Base-by-base conservation (phyloP, 2,888 invertebrate genomes). In the Brachynemurus nebulosus region DNA sequence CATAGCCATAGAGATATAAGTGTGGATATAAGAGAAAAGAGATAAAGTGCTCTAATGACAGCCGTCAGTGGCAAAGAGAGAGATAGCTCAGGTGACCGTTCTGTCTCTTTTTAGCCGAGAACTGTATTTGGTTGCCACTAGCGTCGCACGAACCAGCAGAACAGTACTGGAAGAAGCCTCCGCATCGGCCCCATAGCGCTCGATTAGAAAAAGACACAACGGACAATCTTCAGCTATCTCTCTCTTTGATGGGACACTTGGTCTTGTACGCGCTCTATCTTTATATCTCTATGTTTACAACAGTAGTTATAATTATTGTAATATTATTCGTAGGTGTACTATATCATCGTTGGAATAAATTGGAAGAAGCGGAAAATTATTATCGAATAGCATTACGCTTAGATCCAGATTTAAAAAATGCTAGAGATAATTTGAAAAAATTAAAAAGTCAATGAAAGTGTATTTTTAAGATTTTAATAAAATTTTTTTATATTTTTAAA, bases 301-400 rank as follows among this genome's bases (percentile, higher is more conserved):
- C 12, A 11, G 4, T 12, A 36, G 17, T 25, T 40, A 23, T 41
- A 33, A 18, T 37, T 44, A 40, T 42, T 46, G 35, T 49, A 45
- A 50, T 50, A 50, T 18, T 48, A n/a, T n/a, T 66, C 67, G 40
- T 61, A 85, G 88, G 86, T 46, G 90, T 93, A 16, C 68, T 93
- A n/a, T 92, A 92, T 62, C 92, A 92, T 66, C 78, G 90, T 17
- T 91, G 90, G 90, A 81, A 81, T 50, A 88, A 82, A 64, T 70
- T 74, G 46, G 69, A 74, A 5, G 66, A 75, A 53, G 93, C 93
- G 1, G 73, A 79, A 57, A 61, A 70, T 49, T 76, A 80, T 67
- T 95, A 95, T 59, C 67, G 67, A 52, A 76, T 71, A 55, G 88
- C 92, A 11, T 65, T 93, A 42, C 65, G 71, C 54, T 62, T 90